Conservation (phyloP, 2,888 invertebrate genomes). For the Carterocephalus palaemon region DNA sequence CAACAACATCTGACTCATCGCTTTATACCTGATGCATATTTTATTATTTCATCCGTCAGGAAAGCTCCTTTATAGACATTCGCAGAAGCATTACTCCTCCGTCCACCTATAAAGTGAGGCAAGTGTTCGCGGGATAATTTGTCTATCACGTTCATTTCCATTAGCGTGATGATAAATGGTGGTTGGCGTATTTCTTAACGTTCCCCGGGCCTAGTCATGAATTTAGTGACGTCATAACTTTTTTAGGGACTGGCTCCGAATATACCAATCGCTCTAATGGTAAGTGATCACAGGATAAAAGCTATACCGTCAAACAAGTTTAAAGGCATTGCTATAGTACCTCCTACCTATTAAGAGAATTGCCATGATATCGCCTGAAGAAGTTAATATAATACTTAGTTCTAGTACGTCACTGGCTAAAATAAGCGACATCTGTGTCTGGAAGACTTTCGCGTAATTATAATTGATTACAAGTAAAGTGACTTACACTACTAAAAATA, state of each 20-base stretch:
- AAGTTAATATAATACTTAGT: too few species aligned
- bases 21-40: not conserved
- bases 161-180: slow-evolving; percentile 14
- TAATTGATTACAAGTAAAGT: too few species aligned
- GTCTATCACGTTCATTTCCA: slow-evolving; percentile 11
- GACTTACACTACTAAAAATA: too few species aligned
- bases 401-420: slow-evolving; percentile 4
- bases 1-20: slow-evolving; percentile 9
- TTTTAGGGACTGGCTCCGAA: too few species aligned
- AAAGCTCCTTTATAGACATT: not conserved
- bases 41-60: not conserved
- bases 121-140: slow-evolving; percentile 9
- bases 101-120: not conserved
- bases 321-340: too few species aligned
- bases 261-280: too few species aligned
- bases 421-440: not conserved
- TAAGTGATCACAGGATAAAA: too few species aligned
- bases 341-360: too few species aligned
- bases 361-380: too few species aligned
- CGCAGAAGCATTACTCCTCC: too few species aligned
- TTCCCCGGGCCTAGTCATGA: slow-evolving; percentile 7
- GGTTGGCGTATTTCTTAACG: slow-evolving; percentile 25
- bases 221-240: slow-evolving; percentile 10
- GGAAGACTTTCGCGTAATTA: too few species aligned
- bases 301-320: too few species aligned